These are phyloP conservation scores for Synodontis membranacea DNA, from an alignment of 2,113 vertebrate species.

Conservation along the genomic window DNA sequence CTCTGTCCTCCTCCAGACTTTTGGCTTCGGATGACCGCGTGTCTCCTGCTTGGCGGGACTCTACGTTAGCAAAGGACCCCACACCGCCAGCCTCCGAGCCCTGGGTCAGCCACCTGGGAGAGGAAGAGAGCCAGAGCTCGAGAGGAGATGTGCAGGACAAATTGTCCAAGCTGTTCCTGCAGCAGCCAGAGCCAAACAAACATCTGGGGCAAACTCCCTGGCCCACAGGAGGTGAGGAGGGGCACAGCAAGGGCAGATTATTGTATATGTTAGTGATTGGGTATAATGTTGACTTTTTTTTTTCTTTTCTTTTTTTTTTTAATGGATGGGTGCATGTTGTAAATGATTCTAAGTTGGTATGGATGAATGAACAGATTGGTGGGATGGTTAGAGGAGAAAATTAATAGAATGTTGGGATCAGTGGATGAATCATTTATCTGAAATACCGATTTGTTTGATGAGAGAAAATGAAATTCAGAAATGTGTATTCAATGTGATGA, in stretches of 20 bases:
- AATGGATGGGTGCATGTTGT: not conserved
- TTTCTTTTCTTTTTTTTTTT: not conserved
- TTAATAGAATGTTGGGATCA: not conserved
- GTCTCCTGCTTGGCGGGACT: constrained; percentile 63
- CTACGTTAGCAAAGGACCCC: constrained; percentile 48
- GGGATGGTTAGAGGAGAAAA: not conserved
- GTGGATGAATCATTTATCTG: not conserved
- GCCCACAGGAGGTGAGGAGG: constrained; percentile 76
- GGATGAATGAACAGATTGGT: not conserved
- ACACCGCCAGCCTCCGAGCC: constrained; percentile 63
- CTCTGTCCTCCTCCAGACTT: constrained; percentile 56
- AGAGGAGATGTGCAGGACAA: constrained; percentile 85
- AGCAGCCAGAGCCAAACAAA: constrained; percentile 75
- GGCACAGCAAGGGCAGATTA: not conserved
- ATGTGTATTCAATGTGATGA: not conserved
- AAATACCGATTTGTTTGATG: not conserved
- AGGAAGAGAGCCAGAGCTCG: constrained; percentile 78
- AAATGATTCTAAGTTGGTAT: not conserved
- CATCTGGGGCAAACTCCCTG: constrained; percentile 76
- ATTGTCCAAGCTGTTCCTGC: constrained; percentile 84
- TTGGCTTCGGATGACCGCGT: constrained; percentile 58
- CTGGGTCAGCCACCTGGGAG: constrained; percentile 76
- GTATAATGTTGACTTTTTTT: not conserved
- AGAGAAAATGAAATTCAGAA: not conserved
- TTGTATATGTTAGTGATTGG: not conserved